Evolutionary conservation across 1,140 invertebrate species (phyloP).

Genomic region (Diabrotica virgifera): DNA sequence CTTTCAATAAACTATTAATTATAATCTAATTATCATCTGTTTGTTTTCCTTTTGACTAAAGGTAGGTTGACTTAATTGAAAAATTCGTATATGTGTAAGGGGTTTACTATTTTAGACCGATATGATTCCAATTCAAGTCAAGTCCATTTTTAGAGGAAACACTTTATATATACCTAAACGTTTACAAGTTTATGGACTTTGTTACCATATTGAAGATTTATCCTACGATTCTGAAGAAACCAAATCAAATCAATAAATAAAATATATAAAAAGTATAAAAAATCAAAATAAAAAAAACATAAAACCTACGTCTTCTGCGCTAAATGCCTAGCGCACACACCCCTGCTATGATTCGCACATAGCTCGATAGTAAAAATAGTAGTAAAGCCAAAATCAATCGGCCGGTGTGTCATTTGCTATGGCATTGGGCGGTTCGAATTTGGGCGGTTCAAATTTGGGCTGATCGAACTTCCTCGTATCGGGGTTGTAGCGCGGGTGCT

Average conservation of each 20-base stretch:
- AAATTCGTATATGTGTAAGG: too few relatives aligned
- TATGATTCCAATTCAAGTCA: too few relatives aligned
- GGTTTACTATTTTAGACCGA: too few relatives aligned
- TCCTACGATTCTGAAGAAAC: background rate
- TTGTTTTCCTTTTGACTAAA: too few relatives aligned
- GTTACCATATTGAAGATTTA: too few relatives aligned
- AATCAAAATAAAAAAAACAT: background rate
- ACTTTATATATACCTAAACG: too few relatives aligned
- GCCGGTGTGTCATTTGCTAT: slow-evolving; percentile 47
- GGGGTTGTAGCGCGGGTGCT: slow-evolving; percentile 75
- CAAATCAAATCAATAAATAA: background rate
- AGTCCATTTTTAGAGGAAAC: too few relatives aligned
- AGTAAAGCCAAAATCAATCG: slow-evolving; percentile 48
- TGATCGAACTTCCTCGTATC: slow-evolving; percentile 77
- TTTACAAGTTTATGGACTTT: too few relatives aligned
- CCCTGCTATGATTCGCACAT: slow-evolving; percentile 36
- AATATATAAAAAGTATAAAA: background rate
- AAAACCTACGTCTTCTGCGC: background rate
- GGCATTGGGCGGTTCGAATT: slow-evolving; percentile 46
- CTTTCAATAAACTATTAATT: too few relatives aligned
- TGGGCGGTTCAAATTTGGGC: slow-evolving; percentile 54
- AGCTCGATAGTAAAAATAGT: slow-evolving; percentile 39
- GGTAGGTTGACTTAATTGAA: too few relatives aligned
- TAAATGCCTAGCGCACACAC: slow-evolving; percentile 9
- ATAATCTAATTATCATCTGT: too few relatives aligned